Evolutionary conservation across 1,140 invertebrate species (phyloP), one percentile per base, ranked within the genome.

Genomic region (Ruditapes philippinarum): DNA sequence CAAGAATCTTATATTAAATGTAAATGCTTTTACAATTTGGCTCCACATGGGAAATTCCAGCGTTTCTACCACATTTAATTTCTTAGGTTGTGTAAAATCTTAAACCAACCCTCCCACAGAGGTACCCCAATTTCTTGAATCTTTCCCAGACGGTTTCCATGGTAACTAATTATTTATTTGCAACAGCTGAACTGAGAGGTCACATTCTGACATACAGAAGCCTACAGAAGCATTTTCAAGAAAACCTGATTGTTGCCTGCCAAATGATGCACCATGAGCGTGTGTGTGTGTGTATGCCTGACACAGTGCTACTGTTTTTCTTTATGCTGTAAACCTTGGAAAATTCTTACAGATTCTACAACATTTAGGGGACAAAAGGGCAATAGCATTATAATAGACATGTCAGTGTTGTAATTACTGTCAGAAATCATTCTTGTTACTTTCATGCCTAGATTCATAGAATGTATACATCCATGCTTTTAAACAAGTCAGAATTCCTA

Each of bases 121-220:
- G 60, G 51, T 11, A 45, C 79, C 79, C 51, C 79, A 62, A 65
- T 45, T 38, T 62, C 36, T 33, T 36, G 54, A 65, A 65, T 54
- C 25, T 81, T 33, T 65, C 60, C 36, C 31, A 81, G 45, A 45
- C 45, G 17, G 79, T 81, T 62, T 42, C 79, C 57, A 81, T 81
- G 60, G 79, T 36, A 81, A 81, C 79, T 40, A 65, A 81, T 81
- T 81, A 81, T 81, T 81, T 81, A 81, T 81, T 65, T 40, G 54
- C 79, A 62, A 81, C 79, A 81, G 79, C 79, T 81, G 79, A 62
- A 57, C 40, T 45, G 65, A 49, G 19, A 33, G 54, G 79, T 42
- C 38, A 65, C 7, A 49, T 19, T 40, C n/a, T 81, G 54, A 65
- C 79, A 81, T 81, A 81, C 57, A 81, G 79, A 81, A 81, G 79